A percentile compares a stretch with the other conserved stretches of the same genome.
phyloP scores from a whole-genome alignment of 2,797 vertebrate genomes.

The Lagorchestes hirsutus region DNA sequence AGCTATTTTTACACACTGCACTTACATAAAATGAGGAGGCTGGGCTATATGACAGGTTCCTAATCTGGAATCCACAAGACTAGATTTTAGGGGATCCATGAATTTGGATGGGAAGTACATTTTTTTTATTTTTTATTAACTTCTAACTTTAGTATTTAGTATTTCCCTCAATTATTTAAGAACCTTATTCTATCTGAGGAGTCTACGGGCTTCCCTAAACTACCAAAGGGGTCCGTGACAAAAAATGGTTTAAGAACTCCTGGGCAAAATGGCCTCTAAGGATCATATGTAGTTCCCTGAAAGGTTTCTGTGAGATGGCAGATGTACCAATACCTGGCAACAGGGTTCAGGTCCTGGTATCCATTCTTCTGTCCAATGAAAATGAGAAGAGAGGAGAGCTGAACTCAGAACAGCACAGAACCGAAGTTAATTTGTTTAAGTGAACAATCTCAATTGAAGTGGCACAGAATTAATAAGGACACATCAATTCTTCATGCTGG shows the following conservation, averaged over 20 bases:
- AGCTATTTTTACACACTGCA: background rate
- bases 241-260: background rate
- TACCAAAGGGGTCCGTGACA: background rate
- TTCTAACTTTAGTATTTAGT: background rate
- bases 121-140: background rate
- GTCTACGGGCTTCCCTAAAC: background rate
- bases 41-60: background rate
- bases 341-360: background rate
- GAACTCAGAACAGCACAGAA: background rate
- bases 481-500: background rate
- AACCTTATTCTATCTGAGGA: background rate
- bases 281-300: background rate
- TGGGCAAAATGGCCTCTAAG: background rate
- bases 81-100: background rate
- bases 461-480: constrained; percentile 47
- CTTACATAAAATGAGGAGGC: background rate
- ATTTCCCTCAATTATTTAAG: background rate
- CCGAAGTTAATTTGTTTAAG: constrained; percentile 37
- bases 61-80: background rate
- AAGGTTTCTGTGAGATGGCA: background rate
- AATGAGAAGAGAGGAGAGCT: background rate
- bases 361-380: background rate
- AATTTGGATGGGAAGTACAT: background rate
- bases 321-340: background rate
- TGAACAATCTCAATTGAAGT: constrained; percentile 30